These are phyloP conservation scores for Chiroxiphia lanceolata DNA, from an alignment of 2,797 vertebrate genomes.

Conservation along the genomic window DNA sequence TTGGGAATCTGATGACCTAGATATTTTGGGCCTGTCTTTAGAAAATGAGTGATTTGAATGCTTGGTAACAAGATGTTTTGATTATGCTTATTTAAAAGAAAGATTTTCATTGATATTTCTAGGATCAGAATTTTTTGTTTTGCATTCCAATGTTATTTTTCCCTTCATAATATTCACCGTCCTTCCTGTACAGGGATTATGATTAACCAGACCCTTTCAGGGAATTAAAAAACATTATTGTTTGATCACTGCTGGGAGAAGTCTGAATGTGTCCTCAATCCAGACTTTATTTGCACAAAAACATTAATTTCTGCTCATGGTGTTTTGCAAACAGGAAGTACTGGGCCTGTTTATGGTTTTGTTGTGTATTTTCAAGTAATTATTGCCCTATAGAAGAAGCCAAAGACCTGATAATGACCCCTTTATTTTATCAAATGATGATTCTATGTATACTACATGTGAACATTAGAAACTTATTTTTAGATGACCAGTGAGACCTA, in stretches of 20 bases:
- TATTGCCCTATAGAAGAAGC: neutral
- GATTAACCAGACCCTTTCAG: neutral
- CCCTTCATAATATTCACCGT: neutral
- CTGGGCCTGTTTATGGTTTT: neutral
- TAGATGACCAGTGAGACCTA: constrained; percentile 18
- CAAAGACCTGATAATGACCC: neutral
- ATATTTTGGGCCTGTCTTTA: neutral
- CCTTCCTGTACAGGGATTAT: neutral
- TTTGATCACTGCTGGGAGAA: neutral
- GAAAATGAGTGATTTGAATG: neutral
- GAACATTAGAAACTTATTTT: constrained; percentile 39
- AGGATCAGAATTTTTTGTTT: neutral
- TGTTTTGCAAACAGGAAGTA: constrained; percentile 51
- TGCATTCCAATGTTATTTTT: neutral
- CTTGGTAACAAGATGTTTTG: neutral
- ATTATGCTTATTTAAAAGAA: neutral
- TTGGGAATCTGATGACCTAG: neutral
- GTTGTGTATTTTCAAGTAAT: neutral
- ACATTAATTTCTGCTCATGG: neutral
- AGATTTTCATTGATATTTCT: neutral
- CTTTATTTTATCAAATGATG: constrained; percentile 42
- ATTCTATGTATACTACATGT: neutral
- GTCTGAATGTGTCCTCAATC: neutral
- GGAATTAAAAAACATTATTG: neutral
- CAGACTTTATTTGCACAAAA: neutral